Percentiles rank a stretch among this genome's conserved stretches.
Conservation (phyloP, 1,140 invertebrate genomes). For the Sycophaga agraensis region DNA sequence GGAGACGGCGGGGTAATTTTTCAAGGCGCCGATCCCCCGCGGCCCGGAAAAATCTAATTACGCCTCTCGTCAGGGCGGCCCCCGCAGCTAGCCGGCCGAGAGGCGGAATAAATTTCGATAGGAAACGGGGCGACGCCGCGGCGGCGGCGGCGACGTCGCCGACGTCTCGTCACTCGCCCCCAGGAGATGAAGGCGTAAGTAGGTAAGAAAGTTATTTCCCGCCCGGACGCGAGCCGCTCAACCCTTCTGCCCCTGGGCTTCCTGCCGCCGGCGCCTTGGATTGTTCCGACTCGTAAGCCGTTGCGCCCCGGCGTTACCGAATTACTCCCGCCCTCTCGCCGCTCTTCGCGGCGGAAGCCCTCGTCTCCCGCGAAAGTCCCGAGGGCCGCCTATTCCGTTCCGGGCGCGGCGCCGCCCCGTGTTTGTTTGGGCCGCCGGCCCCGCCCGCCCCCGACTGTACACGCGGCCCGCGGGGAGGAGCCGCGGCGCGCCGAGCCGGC, state of each 20-base stretch:
- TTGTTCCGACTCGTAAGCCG: no score
- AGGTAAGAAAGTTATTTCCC: conserved; percentile 59
- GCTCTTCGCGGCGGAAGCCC: no score
- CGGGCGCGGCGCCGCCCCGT: no score
- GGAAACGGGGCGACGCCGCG: conserved; percentile 13
- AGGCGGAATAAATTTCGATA: conserved; percentile 31
- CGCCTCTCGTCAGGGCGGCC: conserved; percentile 28
- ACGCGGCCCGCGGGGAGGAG: background rate
- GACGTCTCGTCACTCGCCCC: conserved; percentile 45
- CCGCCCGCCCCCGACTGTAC: background rate
- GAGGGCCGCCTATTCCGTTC: no score
- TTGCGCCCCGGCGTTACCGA: no score
- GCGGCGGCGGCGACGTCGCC: conserved; percentile 36
- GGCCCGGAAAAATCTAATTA: conserved; percentile 31
- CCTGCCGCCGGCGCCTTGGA: no score
- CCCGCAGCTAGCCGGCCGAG: no score
- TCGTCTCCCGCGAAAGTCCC: no score
- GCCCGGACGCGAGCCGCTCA: conserved; percentile 49
- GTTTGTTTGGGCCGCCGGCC: no score
- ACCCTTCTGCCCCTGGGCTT: conserved; percentile 49
- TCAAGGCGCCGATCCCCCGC: conserved; percentile 8
- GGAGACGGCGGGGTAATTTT: conserved; percentile 15
- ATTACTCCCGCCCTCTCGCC: conserved; percentile 13
- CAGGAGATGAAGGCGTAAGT: conserved; percentile 57
- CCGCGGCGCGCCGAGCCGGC: background rate